Percentiles rank a stretch among this genome's conserved stretches.
Conservation (phyloP, 1,140 invertebrate genomes). For the Calliopsis andreniformis region DNA sequence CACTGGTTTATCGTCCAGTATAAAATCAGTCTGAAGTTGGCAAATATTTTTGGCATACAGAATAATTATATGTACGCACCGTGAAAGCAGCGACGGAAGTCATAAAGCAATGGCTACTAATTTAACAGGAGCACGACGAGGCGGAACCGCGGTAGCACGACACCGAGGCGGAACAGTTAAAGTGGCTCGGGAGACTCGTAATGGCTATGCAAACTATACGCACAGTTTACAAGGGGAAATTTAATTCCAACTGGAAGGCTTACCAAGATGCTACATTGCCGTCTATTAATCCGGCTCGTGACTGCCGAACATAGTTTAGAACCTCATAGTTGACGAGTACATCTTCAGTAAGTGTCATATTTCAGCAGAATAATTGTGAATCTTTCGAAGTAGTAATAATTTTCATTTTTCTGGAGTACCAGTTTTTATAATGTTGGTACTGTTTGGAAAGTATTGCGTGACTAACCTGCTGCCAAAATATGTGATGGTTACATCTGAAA, state of each 20-base stretch:
- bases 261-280: conserved; percentile 31
- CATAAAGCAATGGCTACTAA: conserved; percentile 51
- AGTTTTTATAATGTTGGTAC: too few species aligned
- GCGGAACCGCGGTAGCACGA: conserved; percentile 27
- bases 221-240: conserved; percentile 49
- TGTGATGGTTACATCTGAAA: too few species aligned
- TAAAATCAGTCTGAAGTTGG: neutral
- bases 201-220: conserved; percentile 54
- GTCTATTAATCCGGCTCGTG: conserved; percentile 36
- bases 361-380: too few species aligned
- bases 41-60: conserved; percentile 15
- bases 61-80: conserved; percentile 1
- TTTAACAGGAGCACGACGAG: conserved; percentile 37
- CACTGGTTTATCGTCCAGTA: neutral
- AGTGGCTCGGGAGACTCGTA: conserved; percentile 47
- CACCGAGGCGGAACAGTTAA: conserved; percentile 42
- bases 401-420: too few species aligned
- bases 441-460: too few species aligned
- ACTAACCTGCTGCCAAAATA: too few species aligned
- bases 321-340: too few species aligned
- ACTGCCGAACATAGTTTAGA: too few species aligned
- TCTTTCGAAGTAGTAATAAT: too few species aligned
- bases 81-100: conserved; percentile 1
- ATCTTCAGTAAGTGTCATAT: too few species aligned
- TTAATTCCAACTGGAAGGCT: conserved; percentile 28